Evolutionary conservation across 2,113 vertebrate species (phyloP).

Genomic region (Balaenoptera acutorostrata): DNA sequence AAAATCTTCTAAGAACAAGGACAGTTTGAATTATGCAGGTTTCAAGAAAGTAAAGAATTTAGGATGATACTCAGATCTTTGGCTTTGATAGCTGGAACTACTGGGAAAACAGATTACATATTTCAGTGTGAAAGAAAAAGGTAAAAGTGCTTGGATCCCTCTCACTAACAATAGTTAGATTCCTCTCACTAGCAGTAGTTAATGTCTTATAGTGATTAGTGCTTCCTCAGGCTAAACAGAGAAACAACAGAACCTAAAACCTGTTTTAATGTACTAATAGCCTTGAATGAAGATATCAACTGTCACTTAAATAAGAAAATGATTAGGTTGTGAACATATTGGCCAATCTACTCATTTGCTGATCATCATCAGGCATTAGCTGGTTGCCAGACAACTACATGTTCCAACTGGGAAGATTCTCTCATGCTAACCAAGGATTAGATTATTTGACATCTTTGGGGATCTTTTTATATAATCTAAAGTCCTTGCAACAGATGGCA

Average conservation of each 20-base stretch:
- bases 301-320: constrained; percentile 10
- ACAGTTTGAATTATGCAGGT: neutral
- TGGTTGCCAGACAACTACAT: neutral
- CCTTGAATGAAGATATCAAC: neutral
- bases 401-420: neutral
- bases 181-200: neutral
- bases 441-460: neutral
- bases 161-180: neutral
- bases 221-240: neutral
- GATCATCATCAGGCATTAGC: neutral
- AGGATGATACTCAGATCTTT: neutral
- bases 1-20: neutral
- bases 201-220: neutral
- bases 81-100: neutral
- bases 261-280: neutral
- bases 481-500: neutral
- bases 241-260: neutral
- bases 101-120: neutral
- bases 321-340: neutral
- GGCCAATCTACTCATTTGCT: neutral
- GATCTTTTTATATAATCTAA: neutral
- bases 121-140: neutral
- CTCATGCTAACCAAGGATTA: neutral
- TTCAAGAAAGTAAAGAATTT: neutral
- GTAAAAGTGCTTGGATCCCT: neutral